A percentile compares a stretch with the other conserved stretches of the same genome.
Conservation (phyloP, 2,888 invertebrate genomes). For the Syrista parreyssii region DNA sequence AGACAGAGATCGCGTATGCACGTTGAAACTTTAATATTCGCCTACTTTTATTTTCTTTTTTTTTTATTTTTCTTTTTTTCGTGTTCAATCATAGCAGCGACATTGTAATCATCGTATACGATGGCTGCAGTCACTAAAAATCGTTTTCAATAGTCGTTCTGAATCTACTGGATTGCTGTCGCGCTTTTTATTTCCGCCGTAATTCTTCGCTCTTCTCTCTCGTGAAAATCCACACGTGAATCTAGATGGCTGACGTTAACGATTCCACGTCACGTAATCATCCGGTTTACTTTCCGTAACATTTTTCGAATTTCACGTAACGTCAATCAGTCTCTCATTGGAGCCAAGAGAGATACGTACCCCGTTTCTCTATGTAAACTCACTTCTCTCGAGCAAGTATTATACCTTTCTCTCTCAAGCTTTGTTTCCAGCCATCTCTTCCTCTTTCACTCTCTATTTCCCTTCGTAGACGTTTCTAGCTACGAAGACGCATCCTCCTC, state of each 20-base stretch:
- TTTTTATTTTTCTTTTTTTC: neutral
- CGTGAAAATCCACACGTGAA: neutral
- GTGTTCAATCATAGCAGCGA: neutral
- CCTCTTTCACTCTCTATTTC: neutral
- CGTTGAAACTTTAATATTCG: neutral
- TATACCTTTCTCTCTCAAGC: neutral
- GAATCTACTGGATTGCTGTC: neutral
- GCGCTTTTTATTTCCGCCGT: neutral
- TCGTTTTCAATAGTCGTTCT: neutral
- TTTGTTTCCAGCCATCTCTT: no score
- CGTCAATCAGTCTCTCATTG: neutral
- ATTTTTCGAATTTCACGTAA: neutral
- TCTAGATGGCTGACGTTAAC: neutral
- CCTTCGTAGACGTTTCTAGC: neutral
- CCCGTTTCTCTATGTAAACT: neutral
- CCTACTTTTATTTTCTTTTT: neutral
- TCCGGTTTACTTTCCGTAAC: neutral
- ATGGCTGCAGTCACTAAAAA: neutral
- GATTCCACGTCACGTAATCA: neutral
- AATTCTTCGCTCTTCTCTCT: neutral
- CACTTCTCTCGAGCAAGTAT: neutral
- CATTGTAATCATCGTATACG: neutral
- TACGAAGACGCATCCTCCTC: neutral
- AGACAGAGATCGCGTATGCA: neutral
- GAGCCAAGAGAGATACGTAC: neutral